Conservation (phyloP, 2,888 invertebrate species). For the Aplocera efformata region DNA sequence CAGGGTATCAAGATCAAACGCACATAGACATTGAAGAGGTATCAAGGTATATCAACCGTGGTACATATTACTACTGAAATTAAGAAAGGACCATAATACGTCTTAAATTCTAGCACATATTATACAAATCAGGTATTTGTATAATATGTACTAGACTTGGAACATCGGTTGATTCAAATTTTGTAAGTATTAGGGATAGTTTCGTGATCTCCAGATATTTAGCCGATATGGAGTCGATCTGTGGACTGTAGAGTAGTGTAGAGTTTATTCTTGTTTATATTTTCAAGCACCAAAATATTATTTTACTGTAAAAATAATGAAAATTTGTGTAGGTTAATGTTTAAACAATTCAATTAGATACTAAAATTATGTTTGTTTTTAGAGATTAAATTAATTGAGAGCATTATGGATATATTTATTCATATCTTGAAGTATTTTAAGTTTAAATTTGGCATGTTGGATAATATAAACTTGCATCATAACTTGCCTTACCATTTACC, state of each 20-base stretch:
- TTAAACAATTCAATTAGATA: no score
- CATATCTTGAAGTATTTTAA: not conserved
- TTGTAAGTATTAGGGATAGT: conserved; percentile 66
- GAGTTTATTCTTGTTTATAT: conserved; percentile 27
- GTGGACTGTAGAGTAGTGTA: conserved; percentile 40
- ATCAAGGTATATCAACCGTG: no score
- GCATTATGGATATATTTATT: not conserved
- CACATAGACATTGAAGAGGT: no score
- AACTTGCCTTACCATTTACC: conserved; percentile 1
- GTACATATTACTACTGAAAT: no score
- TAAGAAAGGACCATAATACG: no score
- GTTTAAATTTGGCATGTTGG: no score
- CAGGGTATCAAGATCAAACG: no score
- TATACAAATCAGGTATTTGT: no score
- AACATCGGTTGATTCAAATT: conserved; percentile 9
- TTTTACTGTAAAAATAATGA: conserved; percentile 9
- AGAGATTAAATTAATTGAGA: conserved; percentile 7
- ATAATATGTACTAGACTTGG: conserved; percentile 2
- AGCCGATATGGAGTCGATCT: conserved; percentile 61
- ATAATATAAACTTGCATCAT: no score
- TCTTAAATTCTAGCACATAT: no score
- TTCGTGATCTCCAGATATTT: conserved; percentile 69
- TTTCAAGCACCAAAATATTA: conserved; percentile 28
- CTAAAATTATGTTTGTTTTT: conserved; percentile 7
- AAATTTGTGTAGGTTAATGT: not conserved